Base-by-base conservation (phyloP, 2,888 invertebrate genomes). In the Epistrophella euchroma region DNA sequence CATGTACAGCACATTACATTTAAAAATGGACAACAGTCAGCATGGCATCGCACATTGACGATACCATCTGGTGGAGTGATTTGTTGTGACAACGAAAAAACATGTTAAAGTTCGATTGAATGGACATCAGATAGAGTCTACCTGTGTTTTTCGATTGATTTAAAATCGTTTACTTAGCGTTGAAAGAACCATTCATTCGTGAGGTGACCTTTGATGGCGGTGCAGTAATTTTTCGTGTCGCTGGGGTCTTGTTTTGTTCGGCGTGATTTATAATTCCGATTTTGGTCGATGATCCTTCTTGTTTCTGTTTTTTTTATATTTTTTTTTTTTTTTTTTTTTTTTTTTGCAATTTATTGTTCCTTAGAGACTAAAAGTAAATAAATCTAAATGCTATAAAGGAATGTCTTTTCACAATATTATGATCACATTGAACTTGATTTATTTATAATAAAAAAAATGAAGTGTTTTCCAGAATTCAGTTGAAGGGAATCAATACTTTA, bases 241-340 rank as follows among this genome's bases (percentile, higher is more conserved):
- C 64, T 47, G 25, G 43, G 62, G n/a, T 35, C 13, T 37, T 62
- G 40, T 4, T 32, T 32, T 3, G 17, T 52, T 55, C 64, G 72
- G 68, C 82, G 72, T 83, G 82, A 83, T 83, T 83, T 83, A 83
- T 73, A 68, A 83, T 78, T 78, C 68, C 82, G 82, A 72, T 83
- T 83, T 62, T 78, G 68, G 72, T 78, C 68, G 68, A 83, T 83
- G 68, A 62, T 60, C 32, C 43, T 78, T 40, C 50, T 50, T 55
- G 13, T 11, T 15, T 25, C 25, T 52, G 0, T 50, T 4, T 22
- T 22, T 22, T 22, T 37, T 37, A 13, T 15, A 2, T 0, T 22
- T 50, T 2, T 22, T 37, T 37, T 37, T 15, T 5, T 0, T 22
- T 50, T 2, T 50, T 22, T 1, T 28, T 55, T 55, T 55, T 55